These are phyloP conservation scores for Rhinichthys klamathensis DNA, from an alignment of 2,113 vertebrate genomes.

Conservation along the genomic window DNA sequence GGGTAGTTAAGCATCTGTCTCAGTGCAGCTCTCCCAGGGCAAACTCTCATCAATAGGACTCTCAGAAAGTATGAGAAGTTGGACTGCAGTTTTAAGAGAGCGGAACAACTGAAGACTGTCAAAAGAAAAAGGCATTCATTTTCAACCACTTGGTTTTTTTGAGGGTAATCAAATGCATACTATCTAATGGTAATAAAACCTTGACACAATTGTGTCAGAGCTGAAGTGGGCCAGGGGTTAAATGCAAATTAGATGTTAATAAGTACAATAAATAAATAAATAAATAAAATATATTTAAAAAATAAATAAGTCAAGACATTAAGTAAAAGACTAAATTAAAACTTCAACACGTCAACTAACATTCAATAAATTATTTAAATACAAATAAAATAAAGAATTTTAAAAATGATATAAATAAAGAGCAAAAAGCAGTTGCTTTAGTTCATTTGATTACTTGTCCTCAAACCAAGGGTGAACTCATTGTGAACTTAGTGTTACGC, in stretches of 20 bases:
- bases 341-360: neutral
- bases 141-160: neutral
- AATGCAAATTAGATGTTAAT: neutral
- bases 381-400: neutral
- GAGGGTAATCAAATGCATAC: slow-evolving; percentile 7
- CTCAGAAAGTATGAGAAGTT: slow-evolving; percentile 5
- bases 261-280: no score
- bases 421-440: neutral
- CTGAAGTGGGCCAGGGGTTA: neutral
- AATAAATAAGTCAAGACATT: neutral
- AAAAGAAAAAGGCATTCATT: neutral
- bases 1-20: slow-evolving; percentile 59
- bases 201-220: neutral
- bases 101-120: neutral
- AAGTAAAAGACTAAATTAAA: neutral
- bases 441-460: neutral
- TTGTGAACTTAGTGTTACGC: neutral
- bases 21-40: slow-evolving; percentile 34
- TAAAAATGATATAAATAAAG: neutral
- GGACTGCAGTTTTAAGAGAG: neutral
- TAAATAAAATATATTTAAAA: neutral
- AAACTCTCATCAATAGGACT: slow-evolving; percentile 44
- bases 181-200: slow-evolving; percentile 2
- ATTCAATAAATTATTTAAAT: neutral
- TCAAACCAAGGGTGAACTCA: neutral